Base-by-base conservation (phyloP, 2,888 invertebrate genomes). In the Stegana nigrithorax region DNA sequence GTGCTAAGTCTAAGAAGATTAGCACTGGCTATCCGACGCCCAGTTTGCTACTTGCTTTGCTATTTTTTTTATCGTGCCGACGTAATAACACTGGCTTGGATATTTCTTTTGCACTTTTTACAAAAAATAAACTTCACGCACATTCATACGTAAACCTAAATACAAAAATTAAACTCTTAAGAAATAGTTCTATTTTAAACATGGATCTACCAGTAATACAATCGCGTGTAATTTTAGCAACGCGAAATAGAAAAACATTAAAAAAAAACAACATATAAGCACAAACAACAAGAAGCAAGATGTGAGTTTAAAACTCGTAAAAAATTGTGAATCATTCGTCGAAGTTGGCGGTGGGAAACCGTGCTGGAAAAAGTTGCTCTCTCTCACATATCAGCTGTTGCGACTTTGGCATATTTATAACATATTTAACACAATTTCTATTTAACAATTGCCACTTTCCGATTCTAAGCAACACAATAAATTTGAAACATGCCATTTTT, bases 271-370 rank as follows among this genome's bases (percentile, higher is more conserved):
- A 32, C n/a, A n/a, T n/a, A n/a, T n/a, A 23, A 12, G 47, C 47
- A 42, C 42, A 42, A 6, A n/a, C 17, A 6, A 17, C 42, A 42
- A 42, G 17, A 42, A 42, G n/a, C 6, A 42, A 6, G 6, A 42
- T 42, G 7, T 14, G 42, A n/a, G n/a, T 17, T 44, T 14, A 65
- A 63, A 64, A 71, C 60, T 67, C 60, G 65, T 73, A 65, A 71
- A 66, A 75, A 74, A 79, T 67, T 75, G 75, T 75, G 75, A 79
- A 79, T 75, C 75, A 75, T 77, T 79, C 75, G 63, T 63, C 63
- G 70, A 68, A 69, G 69, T 67, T 64, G 62, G 65, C 65, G 67
- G 68, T 78, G 74, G 77, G 75, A 63, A 68, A 69, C 53, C 60
- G 67, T 53, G 53, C 55, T 63, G 70, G 59, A 60, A 36, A 27